Conservation (phyloP, 2,113 vertebrate species). For the Hystrix brachyura region DNA sequence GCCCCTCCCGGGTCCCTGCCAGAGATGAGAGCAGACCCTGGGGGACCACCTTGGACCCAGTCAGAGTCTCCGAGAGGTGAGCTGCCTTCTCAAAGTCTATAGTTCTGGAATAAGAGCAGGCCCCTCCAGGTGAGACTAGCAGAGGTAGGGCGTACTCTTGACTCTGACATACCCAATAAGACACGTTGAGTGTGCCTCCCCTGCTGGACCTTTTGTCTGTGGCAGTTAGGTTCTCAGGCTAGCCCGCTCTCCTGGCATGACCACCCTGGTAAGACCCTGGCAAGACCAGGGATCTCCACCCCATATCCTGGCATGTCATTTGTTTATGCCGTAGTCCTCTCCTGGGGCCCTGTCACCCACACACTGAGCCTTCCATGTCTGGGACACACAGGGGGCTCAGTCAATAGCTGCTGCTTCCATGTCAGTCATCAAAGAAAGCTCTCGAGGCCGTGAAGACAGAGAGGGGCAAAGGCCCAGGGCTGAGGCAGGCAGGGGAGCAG, state of each 20-base stretch:
- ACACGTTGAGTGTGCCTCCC: background rate
- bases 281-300: background rate
- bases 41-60: background rate
- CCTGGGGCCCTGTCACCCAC: background rate
- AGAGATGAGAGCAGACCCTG: background rate
- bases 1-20: background rate
- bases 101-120: background rate
- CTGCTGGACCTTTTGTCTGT: rapidly evolving
- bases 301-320: background rate
- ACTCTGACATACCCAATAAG: background rate
- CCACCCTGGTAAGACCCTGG: background rate
- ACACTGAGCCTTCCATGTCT: background rate
- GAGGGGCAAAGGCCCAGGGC: background rate
- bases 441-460: background rate
- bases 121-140: background rate
- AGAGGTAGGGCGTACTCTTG: background rate
- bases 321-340: background rate
- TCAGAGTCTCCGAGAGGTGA: background rate
- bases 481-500: background rate
- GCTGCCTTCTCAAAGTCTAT: background rate
- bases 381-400: background rate
- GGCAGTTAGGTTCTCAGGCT: background rate
- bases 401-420: background rate
- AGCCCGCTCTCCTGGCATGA: background rate
- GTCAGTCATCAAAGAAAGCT: background rate